Evolutionary conservation across 2,113 vertebrate genomes (phyloP).

Genomic region (Pluvialis apricaria): DNA sequence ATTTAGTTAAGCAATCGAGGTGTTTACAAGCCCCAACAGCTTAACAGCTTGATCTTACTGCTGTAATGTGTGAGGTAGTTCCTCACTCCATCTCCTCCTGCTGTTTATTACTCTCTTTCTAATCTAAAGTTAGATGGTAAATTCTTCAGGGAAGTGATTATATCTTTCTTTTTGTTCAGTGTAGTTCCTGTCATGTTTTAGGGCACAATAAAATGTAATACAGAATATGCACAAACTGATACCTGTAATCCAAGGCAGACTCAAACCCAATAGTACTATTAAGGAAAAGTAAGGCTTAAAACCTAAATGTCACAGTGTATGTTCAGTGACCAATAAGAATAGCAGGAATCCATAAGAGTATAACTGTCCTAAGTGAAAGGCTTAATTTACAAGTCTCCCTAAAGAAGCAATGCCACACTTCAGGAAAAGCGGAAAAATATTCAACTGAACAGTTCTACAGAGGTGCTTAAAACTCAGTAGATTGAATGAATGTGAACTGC

Average conservation of each 20-base stretch:
- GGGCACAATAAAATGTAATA: neutral
- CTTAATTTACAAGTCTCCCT: conserved; percentile 25
- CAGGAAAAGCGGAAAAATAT: neutral
- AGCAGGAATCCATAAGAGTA: neutral
- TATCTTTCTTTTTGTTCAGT: neutral
- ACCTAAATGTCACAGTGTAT: neutral
- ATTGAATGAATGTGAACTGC: neutral
- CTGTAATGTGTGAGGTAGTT: conserved; percentile 2
- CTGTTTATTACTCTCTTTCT: conserved; percentile 49
- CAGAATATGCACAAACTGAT: neutral
- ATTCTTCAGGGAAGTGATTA: conserved; percentile 6
- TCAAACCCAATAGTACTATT: neutral
- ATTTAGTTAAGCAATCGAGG: conserved; percentile 25
- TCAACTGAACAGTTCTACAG: neutral
- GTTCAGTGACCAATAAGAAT: neutral
- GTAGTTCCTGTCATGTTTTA: neutral
- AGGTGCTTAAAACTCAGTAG: conserved; percentile 31
- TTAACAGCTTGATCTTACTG: conserved; percentile 47
- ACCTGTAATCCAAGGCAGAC: neutral
- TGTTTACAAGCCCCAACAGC: conserved; percentile 53
- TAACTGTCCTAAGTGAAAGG: conserved; percentile 1
- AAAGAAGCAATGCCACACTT: conserved; percentile 1
- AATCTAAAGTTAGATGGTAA: conserved; percentile 41
- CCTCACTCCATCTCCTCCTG: conserved; percentile 40
- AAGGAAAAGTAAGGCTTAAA: neutral